Conservation (phyloP, 2,888 invertebrate genomes). For the Drosophila neonasuta region DNA sequence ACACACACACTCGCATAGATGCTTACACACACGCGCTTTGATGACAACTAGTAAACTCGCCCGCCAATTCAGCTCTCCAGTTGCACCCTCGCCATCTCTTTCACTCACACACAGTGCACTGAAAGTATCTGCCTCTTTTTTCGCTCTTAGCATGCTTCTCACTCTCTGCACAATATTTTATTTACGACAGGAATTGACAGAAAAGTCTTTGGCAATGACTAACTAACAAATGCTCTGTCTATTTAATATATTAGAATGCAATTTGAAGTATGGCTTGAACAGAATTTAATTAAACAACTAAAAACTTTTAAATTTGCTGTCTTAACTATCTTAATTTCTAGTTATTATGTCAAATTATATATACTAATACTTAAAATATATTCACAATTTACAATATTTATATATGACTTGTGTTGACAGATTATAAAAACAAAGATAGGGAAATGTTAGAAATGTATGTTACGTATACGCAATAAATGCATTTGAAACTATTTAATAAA, state of each 20-base stretch:
- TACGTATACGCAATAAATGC: too few species aligned
- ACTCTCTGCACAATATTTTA: constrained; percentile 15
- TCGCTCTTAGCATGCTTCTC: not conserved
- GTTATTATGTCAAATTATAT: too few species aligned
- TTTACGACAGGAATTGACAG: constrained; percentile 9
- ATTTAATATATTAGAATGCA: not conserved
- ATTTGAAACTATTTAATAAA: too few species aligned
- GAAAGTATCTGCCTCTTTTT: not conserved
- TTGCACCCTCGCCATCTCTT: constrained; percentile 4
- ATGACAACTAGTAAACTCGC: constrained; percentile 58
- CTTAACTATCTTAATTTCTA: too few species aligned
- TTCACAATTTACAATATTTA: too few species aligned
- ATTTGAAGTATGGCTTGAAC: too few species aligned
- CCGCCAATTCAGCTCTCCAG: constrained; percentile 17
- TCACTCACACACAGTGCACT: not conserved
- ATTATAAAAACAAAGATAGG: too few species aligned
- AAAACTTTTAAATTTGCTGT: too few species aligned
- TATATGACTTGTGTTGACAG: too few species aligned
- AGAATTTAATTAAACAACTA: too few species aligned
- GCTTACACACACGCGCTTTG: constrained; percentile 39
- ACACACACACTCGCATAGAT: constrained; percentile 23
- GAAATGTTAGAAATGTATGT: too few species aligned
- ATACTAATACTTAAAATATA: too few species aligned
- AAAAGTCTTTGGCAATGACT: not conserved
- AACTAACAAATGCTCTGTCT: not conserved